phyloP scores from a whole-genome alignment of 2,888 invertebrate species.

The Lissocephala sabroskyi region DNA sequence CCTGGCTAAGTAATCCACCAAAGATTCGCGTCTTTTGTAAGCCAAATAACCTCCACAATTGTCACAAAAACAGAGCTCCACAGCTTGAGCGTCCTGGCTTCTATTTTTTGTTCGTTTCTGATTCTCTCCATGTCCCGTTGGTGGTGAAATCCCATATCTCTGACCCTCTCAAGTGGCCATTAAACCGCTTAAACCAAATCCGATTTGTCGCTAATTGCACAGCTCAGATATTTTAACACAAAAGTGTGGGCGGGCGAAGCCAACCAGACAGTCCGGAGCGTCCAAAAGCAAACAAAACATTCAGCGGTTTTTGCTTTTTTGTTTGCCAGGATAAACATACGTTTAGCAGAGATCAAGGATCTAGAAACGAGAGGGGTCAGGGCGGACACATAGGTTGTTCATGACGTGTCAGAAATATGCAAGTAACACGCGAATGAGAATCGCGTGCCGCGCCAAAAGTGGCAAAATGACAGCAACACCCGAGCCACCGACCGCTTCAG shows the following conservation, averaged over 20 bases:
- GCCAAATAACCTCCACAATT: too few relatives aligned
- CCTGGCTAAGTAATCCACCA: too few relatives aligned
- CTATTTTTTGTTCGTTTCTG: too few relatives aligned
- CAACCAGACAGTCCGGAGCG: neutral
- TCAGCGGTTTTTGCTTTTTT: too few relatives aligned
- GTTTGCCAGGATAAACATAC: conserved; percentile 1
- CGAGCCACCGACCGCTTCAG: conserved; percentile 12
- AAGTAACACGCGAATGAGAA: conserved; percentile 27
- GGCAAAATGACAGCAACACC: conserved; percentile 9
- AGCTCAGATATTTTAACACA: neutral
- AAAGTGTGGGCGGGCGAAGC: too few relatives aligned
- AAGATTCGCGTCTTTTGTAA: too few relatives aligned
- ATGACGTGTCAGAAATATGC: conserved; percentile 32
- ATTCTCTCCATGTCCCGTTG: too few relatives aligned
- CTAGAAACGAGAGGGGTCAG: too few relatives aligned
- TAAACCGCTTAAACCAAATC: conserved; percentile 12
- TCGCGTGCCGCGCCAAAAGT: conserved; percentile 36
- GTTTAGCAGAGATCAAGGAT: conserved; percentile 19
- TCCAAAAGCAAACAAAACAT: conserved; percentile 13
- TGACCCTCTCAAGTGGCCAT: conserved; percentile 1
- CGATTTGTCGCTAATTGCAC: conserved; percentile 12
- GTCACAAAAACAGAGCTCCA: too few relatives aligned
- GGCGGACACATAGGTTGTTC: too few relatives aligned
- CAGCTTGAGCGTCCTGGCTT: too few relatives aligned
- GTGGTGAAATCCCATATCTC: too few relatives aligned